Percentiles rank a stretch among this genome's conserved stretches.
Conservation (phyloP, 2,113 vertebrate genomes). For the Cheilinus undulatus region DNA sequence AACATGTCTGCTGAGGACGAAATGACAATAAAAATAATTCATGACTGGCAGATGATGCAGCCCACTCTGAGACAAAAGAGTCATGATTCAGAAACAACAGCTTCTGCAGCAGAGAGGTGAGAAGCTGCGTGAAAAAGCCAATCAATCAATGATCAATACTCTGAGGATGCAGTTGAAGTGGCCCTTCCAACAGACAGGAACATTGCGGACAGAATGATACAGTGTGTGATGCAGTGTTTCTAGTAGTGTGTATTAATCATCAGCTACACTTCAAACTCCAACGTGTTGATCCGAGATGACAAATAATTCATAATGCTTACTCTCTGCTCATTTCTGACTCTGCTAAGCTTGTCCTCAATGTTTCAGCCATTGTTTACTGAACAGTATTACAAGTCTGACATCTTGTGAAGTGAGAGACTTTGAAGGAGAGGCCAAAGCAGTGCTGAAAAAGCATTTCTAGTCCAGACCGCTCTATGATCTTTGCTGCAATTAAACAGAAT, state of each 20-base stretch:
- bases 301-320: slow-evolving; percentile 28
- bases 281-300: slow-evolving; percentile 28
- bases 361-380: slow-evolving; percentile 26
- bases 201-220: slow-evolving; percentile 13
- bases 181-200: slow-evolving; percentile 16
- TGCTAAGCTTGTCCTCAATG: slow-evolving; percentile 1
- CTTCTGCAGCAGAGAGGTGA: slow-evolving; percentile 32
- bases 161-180: slow-evolving; percentile 10
- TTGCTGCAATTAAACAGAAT: neutral
- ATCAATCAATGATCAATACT: slow-evolving; percentile 47
- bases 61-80: neutral
- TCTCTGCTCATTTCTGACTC: slow-evolving; percentile 11
- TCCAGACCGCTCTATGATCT: neutral
- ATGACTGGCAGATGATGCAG: slow-evolving; percentile 19
- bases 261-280: neutral
- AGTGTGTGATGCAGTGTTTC: slow-evolving; percentile 27
- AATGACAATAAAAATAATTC: slow-evolving; percentile 23
- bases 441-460: neutral
- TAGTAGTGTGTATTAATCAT: slow-evolving; percentile 16
- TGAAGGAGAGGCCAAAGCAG: neutral
- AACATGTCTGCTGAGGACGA: slow-evolving; percentile 9
- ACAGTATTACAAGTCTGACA: neutral
- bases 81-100: slow-evolving; percentile 21
- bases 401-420: slow-evolving; percentile 31
- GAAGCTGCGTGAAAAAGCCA: slow-evolving; percentile 9